These are phyloP conservation scores for Probaryconus sp. DNA, from an alignment of 1,140 invertebrate genomes.

Conservation along the genomic window DNA sequence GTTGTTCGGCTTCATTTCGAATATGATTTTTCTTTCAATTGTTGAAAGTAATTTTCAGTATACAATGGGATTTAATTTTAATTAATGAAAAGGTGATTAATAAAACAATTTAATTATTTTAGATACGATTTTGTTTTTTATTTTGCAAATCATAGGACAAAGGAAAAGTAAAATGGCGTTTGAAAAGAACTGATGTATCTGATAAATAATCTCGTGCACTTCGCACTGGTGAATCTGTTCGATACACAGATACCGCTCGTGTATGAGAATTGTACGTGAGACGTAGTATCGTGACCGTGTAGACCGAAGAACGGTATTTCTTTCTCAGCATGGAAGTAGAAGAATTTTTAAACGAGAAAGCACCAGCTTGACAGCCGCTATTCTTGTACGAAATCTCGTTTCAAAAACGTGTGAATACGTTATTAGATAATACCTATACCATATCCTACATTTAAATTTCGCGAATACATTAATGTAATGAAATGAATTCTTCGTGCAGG, in stretches of 20 bases:
- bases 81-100: too few relatives aligned
- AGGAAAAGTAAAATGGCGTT: conserved; percentile 7
- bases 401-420: conserved; percentile 40
- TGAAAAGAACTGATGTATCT: conserved; percentile 42
- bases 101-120: too few relatives aligned
- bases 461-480: conserved; percentile 31
- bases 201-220: conserved; percentile 43
- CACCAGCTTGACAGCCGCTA: conserved; percentile 29
- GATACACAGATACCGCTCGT: conserved; percentile 45
- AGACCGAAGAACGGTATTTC: conserved; percentile 56
- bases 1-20: too few relatives aligned
- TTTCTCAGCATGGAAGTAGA: conserved; percentile 30
- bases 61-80: too few relatives aligned
- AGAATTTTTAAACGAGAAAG: conserved; percentile 43
- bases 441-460: conserved; percentile 1
- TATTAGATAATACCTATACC: conserved; percentile 33
- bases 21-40: too few relatives aligned
- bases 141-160: conserved; percentile 21
- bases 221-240: conserved; percentile 53
- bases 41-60: too few relatives aligned
- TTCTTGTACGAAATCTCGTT: conserved; percentile 33
- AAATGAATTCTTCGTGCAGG: conserved; percentile 2
- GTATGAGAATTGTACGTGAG: conserved; percentile 55
- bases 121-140: too few relatives aligned
- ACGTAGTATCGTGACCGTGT: conserved; percentile 52